phyloP scores from a whole-genome alignment of 2,113 vertebrate species.

The Sylvilagus bachmani region DNA sequence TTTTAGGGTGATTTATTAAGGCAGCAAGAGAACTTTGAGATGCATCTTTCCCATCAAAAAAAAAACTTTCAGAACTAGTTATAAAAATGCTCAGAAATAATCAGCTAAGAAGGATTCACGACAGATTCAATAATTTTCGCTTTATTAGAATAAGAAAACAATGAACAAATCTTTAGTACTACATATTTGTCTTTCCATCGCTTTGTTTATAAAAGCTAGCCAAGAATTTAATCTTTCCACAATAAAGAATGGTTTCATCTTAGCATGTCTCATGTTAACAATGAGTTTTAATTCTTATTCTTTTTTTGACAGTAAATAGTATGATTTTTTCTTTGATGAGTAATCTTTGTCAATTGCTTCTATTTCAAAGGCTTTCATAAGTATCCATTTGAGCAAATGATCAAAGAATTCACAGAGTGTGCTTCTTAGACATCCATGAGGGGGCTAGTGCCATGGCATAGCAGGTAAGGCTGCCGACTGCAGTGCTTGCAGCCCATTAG shows the following conservation, averaged over 20 bases:
- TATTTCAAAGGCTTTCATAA: slow-evolving; percentile 36
- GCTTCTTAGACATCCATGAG: not conserved
- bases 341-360: not conserved
- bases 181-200: slow-evolving; percentile 50
- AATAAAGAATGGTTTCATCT: slow-evolving; percentile 36
- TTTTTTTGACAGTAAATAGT: slow-evolving; percentile 17
- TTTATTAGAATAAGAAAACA: not conserved
- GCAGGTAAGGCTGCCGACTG: too few relatives aligned
- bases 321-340: not conserved
- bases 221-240: slow-evolving; percentile 1
- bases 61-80: not conserved
- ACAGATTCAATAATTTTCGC: not conserved
- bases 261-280: slow-evolving; percentile 14
- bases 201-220: slow-evolving; percentile 13
- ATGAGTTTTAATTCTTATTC: not conserved
- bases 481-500: too few relatives aligned
- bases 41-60: slow-evolving; percentile 1
- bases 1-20: not conserved
- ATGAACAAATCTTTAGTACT: not conserved
- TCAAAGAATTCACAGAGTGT: slow-evolving; percentile 20
- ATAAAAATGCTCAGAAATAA: slow-evolving; percentile 37
- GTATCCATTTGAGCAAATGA: not conserved
- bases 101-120: not conserved
- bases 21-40: not conserved
- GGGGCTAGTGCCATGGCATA: too few relatives aligned